Evolutionary conservation across 2,113 vertebrate genomes (phyloP).

Genomic region (Halichoeres trimaculatus): DNA sequence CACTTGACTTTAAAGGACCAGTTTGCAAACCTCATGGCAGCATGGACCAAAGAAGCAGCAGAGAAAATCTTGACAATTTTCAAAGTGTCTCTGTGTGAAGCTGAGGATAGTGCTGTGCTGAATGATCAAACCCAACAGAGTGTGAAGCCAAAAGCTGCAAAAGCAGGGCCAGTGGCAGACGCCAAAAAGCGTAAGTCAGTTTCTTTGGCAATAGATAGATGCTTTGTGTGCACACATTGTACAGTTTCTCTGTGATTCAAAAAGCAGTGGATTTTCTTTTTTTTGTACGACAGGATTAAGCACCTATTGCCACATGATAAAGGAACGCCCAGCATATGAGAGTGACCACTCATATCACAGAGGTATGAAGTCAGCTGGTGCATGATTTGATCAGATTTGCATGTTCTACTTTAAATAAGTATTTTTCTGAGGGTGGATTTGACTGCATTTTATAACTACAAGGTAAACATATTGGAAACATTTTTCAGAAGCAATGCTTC

Average conservation of each 20-base stretch:
- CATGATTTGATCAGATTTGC: background rate
- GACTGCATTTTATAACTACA: too few relatives aligned
- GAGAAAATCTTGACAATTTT: slow-evolving; percentile 55
- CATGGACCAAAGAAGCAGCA: slow-evolving; percentile 43
- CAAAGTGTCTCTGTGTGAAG: slow-evolving; percentile 27
- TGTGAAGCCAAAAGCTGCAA: background rate
- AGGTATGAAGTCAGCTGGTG: slow-evolving; percentile 18
- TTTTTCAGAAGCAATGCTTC: too few relatives aligned
- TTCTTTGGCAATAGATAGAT: too few relatives aligned
- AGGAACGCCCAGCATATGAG: background rate
- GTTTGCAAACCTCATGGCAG: slow-evolving; percentile 63
- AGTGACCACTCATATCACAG: slow-evolving; percentile 4
- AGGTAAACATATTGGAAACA: too few relatives aligned
- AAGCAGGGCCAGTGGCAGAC: background rate
- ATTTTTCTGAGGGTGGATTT: too few relatives aligned
- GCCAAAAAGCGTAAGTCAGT: slow-evolving; percentile 24
- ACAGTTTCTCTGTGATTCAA: background rate
- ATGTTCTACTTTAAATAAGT: too few relatives aligned
- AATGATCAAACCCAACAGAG: background rate
- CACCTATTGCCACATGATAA: slow-evolving; percentile 1
- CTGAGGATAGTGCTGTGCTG: background rate
- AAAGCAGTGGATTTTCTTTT: background rate
- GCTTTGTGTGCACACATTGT: background rate
- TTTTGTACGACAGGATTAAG: slow-evolving; percentile 8
- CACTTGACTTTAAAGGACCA: slow-evolving; percentile 38